Conservation (phyloP, 1,140 invertebrate species). For the Drosophila orosa region DNA sequence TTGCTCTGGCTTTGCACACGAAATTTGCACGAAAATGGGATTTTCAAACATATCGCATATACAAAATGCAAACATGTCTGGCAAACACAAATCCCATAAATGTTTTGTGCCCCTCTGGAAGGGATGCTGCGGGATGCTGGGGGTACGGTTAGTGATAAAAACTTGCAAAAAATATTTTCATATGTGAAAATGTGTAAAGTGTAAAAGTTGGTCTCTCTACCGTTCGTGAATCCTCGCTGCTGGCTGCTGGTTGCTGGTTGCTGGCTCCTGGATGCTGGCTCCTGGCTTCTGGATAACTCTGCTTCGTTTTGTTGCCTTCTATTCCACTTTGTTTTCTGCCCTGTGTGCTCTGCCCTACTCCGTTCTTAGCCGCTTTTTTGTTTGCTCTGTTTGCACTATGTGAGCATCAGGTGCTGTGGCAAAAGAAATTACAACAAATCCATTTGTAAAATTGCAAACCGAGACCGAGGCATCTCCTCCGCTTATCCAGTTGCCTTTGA, state of each 20-base stretch:
- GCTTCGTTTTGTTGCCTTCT: slow-evolving; percentile 57
- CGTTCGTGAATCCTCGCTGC: slow-evolving; percentile 19
- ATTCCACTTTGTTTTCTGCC: slow-evolving; percentile 67
- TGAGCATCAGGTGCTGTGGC: slow-evolving; percentile 80
- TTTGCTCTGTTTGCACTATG: slow-evolving; percentile 57
- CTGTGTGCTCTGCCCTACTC: slow-evolving; percentile 20
- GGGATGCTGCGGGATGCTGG: neutral
- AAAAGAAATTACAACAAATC: slow-evolving; percentile 83
- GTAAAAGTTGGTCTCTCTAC: slow-evolving; percentile 66
- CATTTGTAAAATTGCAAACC: slow-evolving; percentile 82
- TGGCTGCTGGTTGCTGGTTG: neutral
- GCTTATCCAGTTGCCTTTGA: slow-evolving; percentile 74
- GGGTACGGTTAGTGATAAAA: slow-evolving; percentile 60
- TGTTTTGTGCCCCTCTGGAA: slow-evolving; percentile 54
- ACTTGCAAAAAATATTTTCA: slow-evolving; percentile 81
- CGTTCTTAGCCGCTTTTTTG: slow-evolving; percentile 26
- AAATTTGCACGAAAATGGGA: slow-evolving; percentile 72
- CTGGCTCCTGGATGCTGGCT: slow-evolving; percentile 3
- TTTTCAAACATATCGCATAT: slow-evolving; percentile 83
- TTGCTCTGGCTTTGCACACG: slow-evolving; percentile 41
- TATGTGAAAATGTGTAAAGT: slow-evolving; percentile 82
- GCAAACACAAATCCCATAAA: slow-evolving; percentile 82
- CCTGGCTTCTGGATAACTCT: slow-evolving; percentile 9
- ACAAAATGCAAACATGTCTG: slow-evolving; percentile 82
- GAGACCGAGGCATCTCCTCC: slow-evolving; percentile 59